Evolutionary conservation across 1,140 invertebrate species (phyloP), one percentile per base, ranked within the genome.

Genomic region (Zaprionus taronus): DNA sequence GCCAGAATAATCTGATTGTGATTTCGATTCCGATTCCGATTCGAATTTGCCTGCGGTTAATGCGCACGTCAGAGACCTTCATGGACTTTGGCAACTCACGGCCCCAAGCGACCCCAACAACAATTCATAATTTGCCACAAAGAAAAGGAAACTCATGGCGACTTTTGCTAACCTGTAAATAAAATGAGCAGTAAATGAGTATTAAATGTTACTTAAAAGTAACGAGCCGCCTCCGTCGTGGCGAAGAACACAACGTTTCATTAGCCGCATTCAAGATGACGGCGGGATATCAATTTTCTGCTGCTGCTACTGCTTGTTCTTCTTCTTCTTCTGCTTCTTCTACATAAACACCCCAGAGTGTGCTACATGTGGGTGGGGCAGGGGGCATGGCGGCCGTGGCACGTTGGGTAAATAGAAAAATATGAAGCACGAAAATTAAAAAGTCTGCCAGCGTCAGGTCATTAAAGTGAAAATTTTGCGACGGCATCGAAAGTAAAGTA

Each of bases 361-460:
- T 9, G 3, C n/a, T 34, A 34, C 0, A 1, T 38, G n/a, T 6
- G n/a, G 5, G 6, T 5, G 22, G 36, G 0, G 5, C 11, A 7
- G 15, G 64, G 34, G 2, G 24, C 6, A n/a, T 1, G n/a, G 11
- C 11, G 28, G 31, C 2, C 9, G 31, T 11, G 22, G 17, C 26
- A 38, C 38, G 36, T 62, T 60, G 22, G 38, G 70, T 84, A 84
- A 89, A 89, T 81, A 89, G 81, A 79, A 89, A 89, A 89, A 65
- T 89, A 89, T 89, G 84, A 87, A 84, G 78, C 34, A 81, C 72
- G 65, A 83, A 87, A 87, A 84, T 87, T 81, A 89, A 87, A 87
- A 89, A 89, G 77, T 69, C 73, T 83, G 77, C 60, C 68, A 77
- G 65, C 51, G 76, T 68, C 64, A 67, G 62, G 84, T 79, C 84